Evolutionary conservation across 2,797 vertebrate genomes (phyloP).

Genomic region (Brachyrhaphis roseni): DNA sequence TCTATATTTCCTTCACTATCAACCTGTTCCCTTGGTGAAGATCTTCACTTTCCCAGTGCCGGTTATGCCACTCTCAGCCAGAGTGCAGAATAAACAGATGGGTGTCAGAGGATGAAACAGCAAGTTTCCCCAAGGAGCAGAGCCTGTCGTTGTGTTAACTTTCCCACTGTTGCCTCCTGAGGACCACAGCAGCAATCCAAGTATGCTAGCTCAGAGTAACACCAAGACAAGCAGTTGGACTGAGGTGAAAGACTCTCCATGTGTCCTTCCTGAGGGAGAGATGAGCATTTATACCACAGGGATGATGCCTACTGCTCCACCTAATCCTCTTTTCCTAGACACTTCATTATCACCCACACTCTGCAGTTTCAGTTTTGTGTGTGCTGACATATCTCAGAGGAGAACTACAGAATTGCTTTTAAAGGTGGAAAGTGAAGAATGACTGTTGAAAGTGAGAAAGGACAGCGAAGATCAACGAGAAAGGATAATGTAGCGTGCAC

Average conservation of each 20-base stretch:
- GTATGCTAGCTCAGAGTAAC: conserved; percentile 63
- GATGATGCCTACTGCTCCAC: conserved; percentile 73
- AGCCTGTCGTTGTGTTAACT: conserved; percentile 55
- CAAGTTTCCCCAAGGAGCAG: conserved; percentile 61
- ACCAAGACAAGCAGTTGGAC: conserved; percentile 55
- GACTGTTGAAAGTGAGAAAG: conserved; percentile 20
- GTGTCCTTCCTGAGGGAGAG: conserved; percentile 68
- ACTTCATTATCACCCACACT: conserved; percentile 76
- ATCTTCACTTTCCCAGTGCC: conserved; percentile 66
- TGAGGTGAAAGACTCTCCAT: conserved; percentile 63
- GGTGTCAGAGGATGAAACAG: conserved; percentile 71
- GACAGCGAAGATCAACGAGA: conserved; percentile 39
- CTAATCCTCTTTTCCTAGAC: conserved; percentile 74
- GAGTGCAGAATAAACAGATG: conserved; percentile 73
- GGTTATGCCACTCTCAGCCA: conserved; percentile 65
- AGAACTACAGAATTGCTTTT: conserved; percentile 40
- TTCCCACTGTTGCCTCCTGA: conserved; percentile 54
- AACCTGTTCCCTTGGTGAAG: conserved; percentile 78
- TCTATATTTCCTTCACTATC: conserved; percentile 73
- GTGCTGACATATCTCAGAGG: conserved; percentile 61
- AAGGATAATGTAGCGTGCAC: conserved; percentile 22
- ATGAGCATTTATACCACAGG: conserved; percentile 69
- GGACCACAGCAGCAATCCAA: conserved; percentile 60
- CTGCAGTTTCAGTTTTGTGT: conserved; percentile 47
- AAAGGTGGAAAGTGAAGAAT: conserved; percentile 36